A percentile compares a stretch with the other conserved stretches of the same genome.
Conservation (phyloP, 2,113 vertebrate genomes). For the Carettochelys insculpta region DNA sequence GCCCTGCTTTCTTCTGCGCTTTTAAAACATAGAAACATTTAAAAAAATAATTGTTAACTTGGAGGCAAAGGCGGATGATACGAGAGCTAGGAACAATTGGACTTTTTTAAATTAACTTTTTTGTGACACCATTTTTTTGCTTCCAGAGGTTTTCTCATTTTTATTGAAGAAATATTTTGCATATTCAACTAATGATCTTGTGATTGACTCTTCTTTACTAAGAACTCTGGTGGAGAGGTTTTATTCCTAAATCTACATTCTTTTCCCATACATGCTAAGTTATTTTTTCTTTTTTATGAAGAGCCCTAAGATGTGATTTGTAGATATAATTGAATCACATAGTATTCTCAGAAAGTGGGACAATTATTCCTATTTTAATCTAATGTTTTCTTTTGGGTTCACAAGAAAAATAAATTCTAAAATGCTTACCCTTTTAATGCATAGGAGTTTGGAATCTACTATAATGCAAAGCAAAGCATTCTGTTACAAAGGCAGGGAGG, state of each 20-base stretch:
- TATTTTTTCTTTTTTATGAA: not conserved
- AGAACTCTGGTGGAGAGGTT: not conserved
- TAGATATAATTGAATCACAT: slow-evolving; percentile 18
- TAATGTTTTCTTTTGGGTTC: slow-evolving; percentile 51
- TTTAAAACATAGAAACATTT: not conserved
- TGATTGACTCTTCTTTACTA: slow-evolving; percentile 4
- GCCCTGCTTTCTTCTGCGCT: too few species aligned
- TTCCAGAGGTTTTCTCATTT: not conserved
- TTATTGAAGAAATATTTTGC: not conserved
- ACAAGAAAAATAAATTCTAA: slow-evolving; percentile 47
- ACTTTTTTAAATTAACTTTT: not conserved
- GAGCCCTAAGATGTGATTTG: slow-evolving; percentile 15
- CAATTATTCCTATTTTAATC: slow-evolving; percentile 33
- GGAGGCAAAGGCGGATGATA: not conserved
- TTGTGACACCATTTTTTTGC: not conserved
- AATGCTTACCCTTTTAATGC: slow-evolving; percentile 64
- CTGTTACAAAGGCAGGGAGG: slow-evolving; percentile 79
- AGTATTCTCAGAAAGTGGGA: slow-evolving; percentile 16
- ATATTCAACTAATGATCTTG: not conserved
- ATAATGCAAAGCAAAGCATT: slow-evolving; percentile 79
- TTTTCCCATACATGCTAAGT: slow-evolving; percentile 27
- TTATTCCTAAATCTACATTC: not conserved
- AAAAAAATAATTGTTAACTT: not conserved
- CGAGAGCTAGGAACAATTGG: not conserved
- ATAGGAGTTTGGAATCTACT: slow-evolving; percentile 67